phyloP scores from a whole-genome alignment of 2,797 vertebrate genomes.

The Rhabdomys pumilio region DNA sequence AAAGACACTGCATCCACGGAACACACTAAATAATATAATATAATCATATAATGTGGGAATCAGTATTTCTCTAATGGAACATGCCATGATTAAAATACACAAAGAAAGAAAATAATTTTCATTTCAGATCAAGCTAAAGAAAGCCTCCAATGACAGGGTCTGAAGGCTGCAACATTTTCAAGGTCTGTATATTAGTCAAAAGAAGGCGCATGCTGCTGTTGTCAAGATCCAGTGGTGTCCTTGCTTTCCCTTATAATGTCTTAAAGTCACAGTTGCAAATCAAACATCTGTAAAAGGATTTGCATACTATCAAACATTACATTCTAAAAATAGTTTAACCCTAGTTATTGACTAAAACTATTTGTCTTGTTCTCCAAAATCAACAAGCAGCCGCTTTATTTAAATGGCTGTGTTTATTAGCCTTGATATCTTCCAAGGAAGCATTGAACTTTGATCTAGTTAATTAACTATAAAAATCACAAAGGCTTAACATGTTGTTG shows the following conservation, averaged over 20 bases:
- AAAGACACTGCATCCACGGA: background rate
- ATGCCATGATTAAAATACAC: constrained; percentile 37
- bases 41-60: constrained; percentile 21
- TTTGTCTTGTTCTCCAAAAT: constrained; percentile 76
- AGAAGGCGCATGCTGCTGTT: constrained; percentile 22
- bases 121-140: constrained; percentile 70
- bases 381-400: constrained; percentile 78
- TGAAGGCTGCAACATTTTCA: constrained; percentile 28
- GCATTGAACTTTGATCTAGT: constrained; percentile 80
- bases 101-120: constrained; percentile 53
- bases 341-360: constrained; percentile 64
- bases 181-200: constrained; percentile 48
- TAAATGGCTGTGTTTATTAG: constrained; percentile 78
- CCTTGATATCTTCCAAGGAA: constrained; percentile 77
- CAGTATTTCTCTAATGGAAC: constrained; percentile 57
- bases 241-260: constrained; percentile 37
- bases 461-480: constrained; percentile 81
- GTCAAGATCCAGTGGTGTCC: constrained; percentile 28
- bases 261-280: constrained; percentile 73
- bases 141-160: constrained; percentile 14
- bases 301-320: constrained; percentile 71
- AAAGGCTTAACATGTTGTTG: constrained; percentile 66
- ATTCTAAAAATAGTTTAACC: constrained; percentile 82
- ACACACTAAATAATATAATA: constrained; percentile 24
- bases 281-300: constrained; percentile 65